Conservation (phyloP, 37 sponge, comb jelly and placozoan species). For the Crambe crambe region DNA sequence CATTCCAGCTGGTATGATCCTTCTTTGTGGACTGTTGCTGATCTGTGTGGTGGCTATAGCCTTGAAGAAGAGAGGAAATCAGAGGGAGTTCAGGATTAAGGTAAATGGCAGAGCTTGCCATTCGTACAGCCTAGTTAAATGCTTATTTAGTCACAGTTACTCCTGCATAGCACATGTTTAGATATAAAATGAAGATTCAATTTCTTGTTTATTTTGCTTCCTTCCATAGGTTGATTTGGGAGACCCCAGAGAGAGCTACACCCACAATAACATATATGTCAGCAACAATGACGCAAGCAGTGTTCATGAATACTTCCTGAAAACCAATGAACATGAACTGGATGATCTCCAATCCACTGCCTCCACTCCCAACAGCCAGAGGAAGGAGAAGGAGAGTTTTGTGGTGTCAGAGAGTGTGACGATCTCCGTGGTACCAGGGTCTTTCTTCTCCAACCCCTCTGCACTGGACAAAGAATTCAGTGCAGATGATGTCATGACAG, state of each 20-base stretch:
- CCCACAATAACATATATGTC: too few species aligned
- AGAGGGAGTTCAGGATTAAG: neutral
- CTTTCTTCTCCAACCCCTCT: slow-evolving; percentile 1
- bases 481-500: too few species aligned
- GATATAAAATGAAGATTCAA: neutral
- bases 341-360: slow-evolving; percentile 10
- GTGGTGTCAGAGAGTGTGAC: neutral
- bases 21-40: neutral
- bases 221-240: too few species aligned
- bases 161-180: neutral
- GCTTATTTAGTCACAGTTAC: neutral
- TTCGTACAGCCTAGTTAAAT: neutral
- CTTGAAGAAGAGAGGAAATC: neutral
- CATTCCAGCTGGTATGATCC: slow-evolving; percentile 32
- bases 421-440: neutral
- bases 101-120: neutral
- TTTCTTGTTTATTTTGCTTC: too few species aligned
- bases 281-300: neutral
- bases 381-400: neutral
- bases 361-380: slow-evolving; percentile 14
- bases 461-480: neutral
- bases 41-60: slow-evolving; percentile 9
- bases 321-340: neutral
- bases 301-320: slow-evolving; percentile 11
- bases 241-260: too few species aligned